Evolutionary conservation across 2,113 vertebrate genomes (phyloP).

Genomic region (Solenodon paradoxus): DNA sequence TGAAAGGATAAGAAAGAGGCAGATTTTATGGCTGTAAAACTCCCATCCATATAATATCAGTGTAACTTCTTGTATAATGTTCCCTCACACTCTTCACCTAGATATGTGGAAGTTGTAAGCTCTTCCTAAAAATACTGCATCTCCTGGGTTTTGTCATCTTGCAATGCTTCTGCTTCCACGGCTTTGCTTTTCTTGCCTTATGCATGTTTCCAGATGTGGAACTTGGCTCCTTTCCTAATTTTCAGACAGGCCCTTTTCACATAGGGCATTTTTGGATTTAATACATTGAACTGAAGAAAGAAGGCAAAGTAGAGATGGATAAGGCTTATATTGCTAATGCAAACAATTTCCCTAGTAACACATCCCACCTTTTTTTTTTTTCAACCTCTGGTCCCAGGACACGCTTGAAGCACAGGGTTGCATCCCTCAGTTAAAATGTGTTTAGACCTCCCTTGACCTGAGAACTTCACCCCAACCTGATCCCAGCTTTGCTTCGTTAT

Average conservation of each 20-base stretch:
- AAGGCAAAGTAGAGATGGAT: not conserved
- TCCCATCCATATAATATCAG: not conserved
- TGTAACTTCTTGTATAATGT: not conserved
- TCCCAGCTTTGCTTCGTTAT: slow-evolving; percentile 11
- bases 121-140: not conserved
- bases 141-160: not conserved
- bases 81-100: not conserved
- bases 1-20: not conserved
- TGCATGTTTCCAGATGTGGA: not conserved
- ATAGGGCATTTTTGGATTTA: not conserved
- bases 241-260: not conserved
- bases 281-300: not conserved
- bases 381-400: too few species aligned
- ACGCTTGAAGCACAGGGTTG: too few species aligned
- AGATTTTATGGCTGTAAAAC: not conserved
- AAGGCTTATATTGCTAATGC: not conserved
- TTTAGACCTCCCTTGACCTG: not conserved
- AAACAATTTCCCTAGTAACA: not conserved
- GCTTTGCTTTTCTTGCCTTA: not conserved
- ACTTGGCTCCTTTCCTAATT: not conserved
- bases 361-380: not conserved
- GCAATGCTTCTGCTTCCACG: not conserved
- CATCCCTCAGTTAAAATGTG: too few species aligned
- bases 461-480: not conserved
- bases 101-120: not conserved